phyloP scores from a whole-genome alignment of 2,113 vertebrate genomes.

The Larimichthys polyactis region DNA sequence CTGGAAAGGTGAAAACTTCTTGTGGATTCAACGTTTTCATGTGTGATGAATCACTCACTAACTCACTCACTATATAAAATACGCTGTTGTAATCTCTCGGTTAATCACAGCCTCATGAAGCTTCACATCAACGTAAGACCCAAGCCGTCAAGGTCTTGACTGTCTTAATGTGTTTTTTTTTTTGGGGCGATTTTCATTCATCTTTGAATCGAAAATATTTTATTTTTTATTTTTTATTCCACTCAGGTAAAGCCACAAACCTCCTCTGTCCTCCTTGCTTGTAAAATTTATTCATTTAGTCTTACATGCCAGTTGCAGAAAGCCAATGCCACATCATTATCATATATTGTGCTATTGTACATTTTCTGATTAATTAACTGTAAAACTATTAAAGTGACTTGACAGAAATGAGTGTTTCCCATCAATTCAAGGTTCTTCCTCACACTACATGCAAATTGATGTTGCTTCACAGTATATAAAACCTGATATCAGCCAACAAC shows the following conservation, averaged over 20 bases:
- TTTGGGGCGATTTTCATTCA: no score
- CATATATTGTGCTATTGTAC: not conserved
- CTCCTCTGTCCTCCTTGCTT: not conserved
- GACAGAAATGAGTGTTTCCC: slow-evolving; percentile 1
- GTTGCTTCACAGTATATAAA: no score
- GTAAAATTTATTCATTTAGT: not conserved
- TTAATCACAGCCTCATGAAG: no score
- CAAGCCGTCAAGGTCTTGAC: no score
- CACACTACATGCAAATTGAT: not conserved
- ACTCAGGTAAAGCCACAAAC: not conserved
- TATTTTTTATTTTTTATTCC: not conserved
- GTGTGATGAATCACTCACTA: no score
- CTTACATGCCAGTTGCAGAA: not conserved
- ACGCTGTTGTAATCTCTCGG: no score
- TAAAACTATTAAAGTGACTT: not conserved
- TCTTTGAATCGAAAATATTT: no score
- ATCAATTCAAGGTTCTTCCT: not conserved
- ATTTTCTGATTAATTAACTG: not conserved
- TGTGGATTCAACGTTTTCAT: no score
- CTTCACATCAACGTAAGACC: no score
- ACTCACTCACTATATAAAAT: no score
- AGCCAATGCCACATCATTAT: not conserved
- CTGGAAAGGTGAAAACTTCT: no score
- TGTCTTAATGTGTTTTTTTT: no score
- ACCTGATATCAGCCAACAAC: not conserved